Base-by-base conservation (phyloP, 1,140 invertebrate species). In the Drosophila ambigua region DNA sequence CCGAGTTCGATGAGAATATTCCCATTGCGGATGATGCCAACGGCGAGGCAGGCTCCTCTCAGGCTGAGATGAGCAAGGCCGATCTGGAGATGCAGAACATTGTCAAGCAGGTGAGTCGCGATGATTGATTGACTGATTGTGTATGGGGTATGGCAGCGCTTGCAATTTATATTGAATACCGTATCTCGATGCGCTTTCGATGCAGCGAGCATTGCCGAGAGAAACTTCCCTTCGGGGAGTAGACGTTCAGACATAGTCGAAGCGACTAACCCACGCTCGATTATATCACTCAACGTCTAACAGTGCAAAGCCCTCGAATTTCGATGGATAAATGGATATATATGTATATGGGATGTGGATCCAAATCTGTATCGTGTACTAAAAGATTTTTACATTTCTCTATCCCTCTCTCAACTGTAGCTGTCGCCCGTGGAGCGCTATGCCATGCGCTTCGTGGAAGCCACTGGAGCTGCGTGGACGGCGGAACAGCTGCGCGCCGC, bases 1-100 rank as follows among this genome's bases (percentile, higher is more conserved):
- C 97, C 0, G 98, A 99, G 92, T 99, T 99, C 93, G 98, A 99
- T 93, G 98, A 99, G 93, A 97, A 95, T 85, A 97, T 98, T 93
- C 97, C 98, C n/a, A 94, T 98, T 49, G 78, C 67, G 0, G 96
- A 96, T 45, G 95, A 96, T 8, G 94, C 94, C 15, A 95, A 95
- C 35, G 62, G 57, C 2, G 81, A 79, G 92, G 57, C 92, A 92
- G 57, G 92, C 31, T 35, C 9, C 9, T 35, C 94, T 24, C 93
- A 93, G 39, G 92, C 94, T 45, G 94, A 96, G 91, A 92, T 95
- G 52, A 96, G 95, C 83, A 97, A 96, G 92, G 96, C 96, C 7
- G 97, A 98, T 93, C 93, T 95, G 75, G 96, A 98, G 92, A 94
- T 98, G 62, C 95, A 96, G 58, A 94, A 95, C 92, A 92, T 98